Evolutionary conservation across 2,888 invertebrate species (phyloP).

Genomic region (Onthophagus sagittarius): DNA sequence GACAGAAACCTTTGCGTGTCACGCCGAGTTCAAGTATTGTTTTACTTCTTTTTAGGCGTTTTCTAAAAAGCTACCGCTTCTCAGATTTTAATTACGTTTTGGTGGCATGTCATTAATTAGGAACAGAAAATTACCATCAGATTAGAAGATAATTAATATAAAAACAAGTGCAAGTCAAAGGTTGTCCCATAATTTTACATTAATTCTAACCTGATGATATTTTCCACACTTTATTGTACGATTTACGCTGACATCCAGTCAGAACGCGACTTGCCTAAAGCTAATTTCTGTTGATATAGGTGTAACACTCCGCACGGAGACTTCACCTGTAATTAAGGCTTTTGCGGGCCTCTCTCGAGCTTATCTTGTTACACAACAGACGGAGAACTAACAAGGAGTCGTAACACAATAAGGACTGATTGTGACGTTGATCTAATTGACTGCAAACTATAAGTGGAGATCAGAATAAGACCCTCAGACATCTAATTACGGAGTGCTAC

Average conservation of each 20-base stretch:
- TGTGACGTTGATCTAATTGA: slow-evolving; percentile 36
- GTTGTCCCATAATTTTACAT: background rate
- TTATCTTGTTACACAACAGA: slow-evolving; percentile 44
- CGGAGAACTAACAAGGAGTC: slow-evolving; percentile 47
- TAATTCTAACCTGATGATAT: background rate
- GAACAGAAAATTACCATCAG: too few relatives aligned
- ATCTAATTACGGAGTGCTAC: background rate
- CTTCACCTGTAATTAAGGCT: slow-evolving; percentile 41
- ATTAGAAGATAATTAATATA: too few relatives aligned
- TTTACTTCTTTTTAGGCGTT: background rate
- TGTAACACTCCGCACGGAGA: slow-evolving; percentile 37
- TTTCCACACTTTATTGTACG: background rate
- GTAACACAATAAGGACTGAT: slow-evolving; percentile 49
- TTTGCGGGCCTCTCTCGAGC: slow-evolving; percentile 39
- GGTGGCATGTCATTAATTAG: background rate
- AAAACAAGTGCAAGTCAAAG: too few relatives aligned
- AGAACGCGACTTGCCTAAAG: background rate
- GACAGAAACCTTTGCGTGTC: background rate
- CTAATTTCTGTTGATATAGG: slow-evolving; percentile 39
- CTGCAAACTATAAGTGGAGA: background rate
- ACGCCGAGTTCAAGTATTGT: background rate
- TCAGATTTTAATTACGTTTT: background rate
- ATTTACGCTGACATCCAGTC: background rate
- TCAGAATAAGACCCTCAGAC: background rate
- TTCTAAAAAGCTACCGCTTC: background rate